Base-by-base conservation (phyloP, 2,113 vertebrate species). In the Burhinus bistriatus region DNA sequence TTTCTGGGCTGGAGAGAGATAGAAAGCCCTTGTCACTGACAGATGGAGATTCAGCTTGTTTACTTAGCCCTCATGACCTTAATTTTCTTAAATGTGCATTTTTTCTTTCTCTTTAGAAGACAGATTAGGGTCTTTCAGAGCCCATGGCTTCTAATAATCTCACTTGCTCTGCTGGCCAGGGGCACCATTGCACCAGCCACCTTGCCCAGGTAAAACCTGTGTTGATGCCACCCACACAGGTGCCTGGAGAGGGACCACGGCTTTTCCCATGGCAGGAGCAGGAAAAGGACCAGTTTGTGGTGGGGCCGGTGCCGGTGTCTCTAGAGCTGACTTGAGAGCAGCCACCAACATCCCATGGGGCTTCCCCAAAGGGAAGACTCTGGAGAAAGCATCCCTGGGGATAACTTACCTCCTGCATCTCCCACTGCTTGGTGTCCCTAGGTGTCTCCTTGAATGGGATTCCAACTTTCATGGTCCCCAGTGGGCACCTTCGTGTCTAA, bases 81-180 rank as follows among this genome's bases (percentile, higher is more conserved):
- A 66, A 91, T 96, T 97, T 97, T 93, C 95, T 97, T 96, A 92
- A 95, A 95, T 85, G 61, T 64, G 72, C 69, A 15, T 57, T 89
- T 90, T 90, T 71, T 85, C 44, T 93, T 64, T 65, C 47, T 85
- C 76, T 95, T 83, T 34, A 40, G 90, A 23, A 81, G 94, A 27
- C 59, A 92, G 83, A 92, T 87, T 49, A 65, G 55, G 38, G 69
- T 59, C 87, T 87, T 78, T 27, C 87, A 70, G 96, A 96, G 62
- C 87, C 76, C 49, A 13, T 0, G 0, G 76, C 34, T 73, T n/a
- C 38, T 2, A 51, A 12, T 15, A 14, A 12, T 65, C 49, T 96
- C 84, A 11, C 83, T 61, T 4, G 4, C 14, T 12, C 79, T 79
- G 71, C 44, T 36, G 6, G 80, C 7, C 40, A 42, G 54, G 15